These are phyloP conservation scores for Fistularia commersonii DNA, from an alignment of 2,797 vertebrate genomes.

Conservation along the genomic window DNA sequence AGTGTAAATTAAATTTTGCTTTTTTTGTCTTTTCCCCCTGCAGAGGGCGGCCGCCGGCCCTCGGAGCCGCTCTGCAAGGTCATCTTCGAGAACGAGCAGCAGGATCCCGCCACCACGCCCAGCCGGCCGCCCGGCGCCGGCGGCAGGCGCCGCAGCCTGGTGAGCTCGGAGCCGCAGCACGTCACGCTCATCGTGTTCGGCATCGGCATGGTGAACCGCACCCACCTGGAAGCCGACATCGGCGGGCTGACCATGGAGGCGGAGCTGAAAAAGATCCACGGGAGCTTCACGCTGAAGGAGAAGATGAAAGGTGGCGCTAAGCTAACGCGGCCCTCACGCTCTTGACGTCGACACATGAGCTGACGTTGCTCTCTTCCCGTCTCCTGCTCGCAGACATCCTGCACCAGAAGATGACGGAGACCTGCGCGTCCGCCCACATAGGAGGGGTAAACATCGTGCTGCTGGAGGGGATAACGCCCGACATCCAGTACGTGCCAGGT, in stretches of 20 bases:
- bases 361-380: background rate
- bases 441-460: constrained; percentile 97
- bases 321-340: too few relatives aligned
- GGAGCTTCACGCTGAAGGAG: constrained; percentile 96
- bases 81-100: constrained; percentile 92
- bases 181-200: constrained; percentile 96
- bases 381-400: constrained; percentile 81
- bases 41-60: constrained; percentile 81
- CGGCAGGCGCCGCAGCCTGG: constrained; percentile 87
- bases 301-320: constrained; percentile 91
- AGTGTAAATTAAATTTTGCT: too few relatives aligned
- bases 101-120: constrained; percentile 71
- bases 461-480: constrained; percentile 94
- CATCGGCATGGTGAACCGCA: constrained; percentile 97
- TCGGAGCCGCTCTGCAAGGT: constrained; percentile 86
- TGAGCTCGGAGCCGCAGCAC: constrained; percentile 88
- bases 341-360: background rate
- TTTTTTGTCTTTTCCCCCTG: background rate
- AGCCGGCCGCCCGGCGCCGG: constrained; percentile 61
- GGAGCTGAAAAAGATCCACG: constrained; percentile 96
- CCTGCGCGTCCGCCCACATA: constrained; percentile 95
- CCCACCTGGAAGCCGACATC: constrained; percentile 96
- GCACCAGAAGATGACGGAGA: constrained; percentile 99
- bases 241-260: constrained; percentile 98
- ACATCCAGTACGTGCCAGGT: constrained; percentile 89